Base-by-base conservation (phyloP, 2,113 vertebrate species). In the Ailuropoda melanoleuca region DNA sequence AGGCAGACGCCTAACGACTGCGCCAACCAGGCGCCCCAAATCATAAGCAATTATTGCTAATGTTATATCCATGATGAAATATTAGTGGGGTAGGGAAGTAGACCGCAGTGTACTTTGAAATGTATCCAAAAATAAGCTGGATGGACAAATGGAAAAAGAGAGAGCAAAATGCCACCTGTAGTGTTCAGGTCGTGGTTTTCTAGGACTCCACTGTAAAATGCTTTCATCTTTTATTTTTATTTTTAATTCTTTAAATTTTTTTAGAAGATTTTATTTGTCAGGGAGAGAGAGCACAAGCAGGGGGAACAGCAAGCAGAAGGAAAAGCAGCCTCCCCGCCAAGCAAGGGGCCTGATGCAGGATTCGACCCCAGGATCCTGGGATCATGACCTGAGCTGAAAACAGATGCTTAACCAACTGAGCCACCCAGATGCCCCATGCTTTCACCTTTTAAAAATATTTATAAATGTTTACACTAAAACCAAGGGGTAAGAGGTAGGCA, bases 321-420 rank as follows among this genome's bases (percentile, higher is more conserved):
- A 29, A 26, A 31, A 62, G 60, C 60, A 62, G 60, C 12, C 26
- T 62, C 12, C 60, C 5, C 0, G 5, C 60, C 26, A 12, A 31
- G 60, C 29, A 29, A 62, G 11, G 12, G 11, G 26, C 60, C 26
- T 0, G 1, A 62, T 14, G 12, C 12, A 6, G 5, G 4, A 29
- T 26, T 62, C 4, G 11, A 62, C 29, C 60, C 60, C 60, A 62
- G 29, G 60, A 62, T 0, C 12, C 12, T 31, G 60, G 26, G 60
- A 62, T 62, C 26, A 31, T 62, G 60, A 62, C 29, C 12, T 62
- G 60, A 62, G 29, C 60, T 31, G 60, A 31, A 62, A 29, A 29
- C 60, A 29, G 60, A 14, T 4, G 6, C 26, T 62, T 62, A 62
- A 62, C 12, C 14, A 3, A 31, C 26, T 31, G 60, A 62, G 12